Evolutionary conservation across 2,113 vertebrate species (phyloP), one percentile per base, ranked within the genome.

Genomic region (Corynorhinus townsendii): DNA sequence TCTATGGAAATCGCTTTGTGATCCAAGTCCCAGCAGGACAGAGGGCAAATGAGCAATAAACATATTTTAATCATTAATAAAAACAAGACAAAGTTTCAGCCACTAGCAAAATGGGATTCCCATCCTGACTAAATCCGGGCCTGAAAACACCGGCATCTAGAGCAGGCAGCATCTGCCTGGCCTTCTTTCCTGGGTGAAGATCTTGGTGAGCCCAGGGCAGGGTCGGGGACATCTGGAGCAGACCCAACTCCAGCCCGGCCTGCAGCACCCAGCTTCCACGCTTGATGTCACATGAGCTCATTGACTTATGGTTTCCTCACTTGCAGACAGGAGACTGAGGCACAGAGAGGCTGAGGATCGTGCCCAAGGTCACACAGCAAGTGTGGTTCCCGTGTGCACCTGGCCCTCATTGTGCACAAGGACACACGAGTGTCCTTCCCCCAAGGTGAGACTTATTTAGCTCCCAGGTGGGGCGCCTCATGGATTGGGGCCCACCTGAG

Each of bases 11-110:
- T 16, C 52, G 35, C 2, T 33, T 59, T 77, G 73, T 54, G 81
- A 72, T 83, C 94, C 43, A 89, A 86, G 86, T 72, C 88, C 54
- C 62, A 86, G 91, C 88, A 92, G 91, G 75, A 77, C 79, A 96
- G 59, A 79, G 91, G 79, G 35, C 84, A 66, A 56, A 68, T 38
- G 54, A 68, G 62, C 69, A 89, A 84, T 10, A 35, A 45, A 93
- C 80, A 54, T 59, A 56, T 83, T 87, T 95, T 94, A 86, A 54
- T 38, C 52, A 38, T 89, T 94, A 95, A 86, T 85, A 62, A 82
- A 94, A 96, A 64, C 2, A 38, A 66, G 64, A 68, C 93, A 85
- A 80, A 1, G 19, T 33, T 40, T 0, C 8, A 30, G 26, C 30
- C 73, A 0, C n/a, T 40, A 83, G 89, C 93, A 81, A 15, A 82